A percentile compares a stretch with the other conserved stretches of the same genome.
Evolutionary conservation across 2,113 vertebrate species (phyloP).

Genomic region (Lophochroa leadbeateri): DNA sequence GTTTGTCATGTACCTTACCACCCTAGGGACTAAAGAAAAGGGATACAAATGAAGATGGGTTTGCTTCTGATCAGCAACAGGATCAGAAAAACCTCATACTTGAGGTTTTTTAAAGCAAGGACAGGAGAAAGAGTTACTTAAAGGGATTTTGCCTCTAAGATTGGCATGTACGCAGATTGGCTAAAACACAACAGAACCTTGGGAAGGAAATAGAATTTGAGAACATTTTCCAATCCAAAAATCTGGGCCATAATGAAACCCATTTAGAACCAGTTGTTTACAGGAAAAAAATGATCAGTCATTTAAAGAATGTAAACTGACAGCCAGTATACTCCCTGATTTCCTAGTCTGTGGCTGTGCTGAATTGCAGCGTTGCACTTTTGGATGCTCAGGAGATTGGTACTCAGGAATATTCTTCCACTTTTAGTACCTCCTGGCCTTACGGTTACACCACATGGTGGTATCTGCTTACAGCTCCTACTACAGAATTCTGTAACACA

Average conservation of each 20-base stretch:
- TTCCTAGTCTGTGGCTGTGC: conserved; percentile 41
- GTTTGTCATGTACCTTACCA: neutral
- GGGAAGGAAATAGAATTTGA: conserved; percentile 17
- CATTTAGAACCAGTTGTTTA: conserved; percentile 46
- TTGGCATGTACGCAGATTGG: neutral
- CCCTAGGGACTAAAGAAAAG: neutral
- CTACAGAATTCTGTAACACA: neutral
- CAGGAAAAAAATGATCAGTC: neutral
- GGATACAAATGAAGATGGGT: neutral
- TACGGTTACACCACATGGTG: neutral
- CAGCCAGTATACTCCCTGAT: conserved; percentile 39
- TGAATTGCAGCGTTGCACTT: neutral
- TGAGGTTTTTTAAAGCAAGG: neutral
- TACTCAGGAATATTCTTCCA: neutral
- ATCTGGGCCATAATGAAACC: neutral
- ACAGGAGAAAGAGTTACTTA: neutral
- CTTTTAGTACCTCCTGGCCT: neutral
- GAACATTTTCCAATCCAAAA: conserved; percentile 4
- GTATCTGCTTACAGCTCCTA: neutral
- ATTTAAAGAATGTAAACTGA: conserved; percentile 57
- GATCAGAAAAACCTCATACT: neutral
- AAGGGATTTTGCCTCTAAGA: neutral
- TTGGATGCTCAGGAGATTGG: neutral
- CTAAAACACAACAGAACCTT: conserved; percentile 6
- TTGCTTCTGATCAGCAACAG: neutral